Percentiles rank a stretch among this genome's conserved stretches.
Evolutionary conservation across 2,113 vertebrate genomes (phyloP).

Genomic region (Asarcornis scutulata): DNA sequence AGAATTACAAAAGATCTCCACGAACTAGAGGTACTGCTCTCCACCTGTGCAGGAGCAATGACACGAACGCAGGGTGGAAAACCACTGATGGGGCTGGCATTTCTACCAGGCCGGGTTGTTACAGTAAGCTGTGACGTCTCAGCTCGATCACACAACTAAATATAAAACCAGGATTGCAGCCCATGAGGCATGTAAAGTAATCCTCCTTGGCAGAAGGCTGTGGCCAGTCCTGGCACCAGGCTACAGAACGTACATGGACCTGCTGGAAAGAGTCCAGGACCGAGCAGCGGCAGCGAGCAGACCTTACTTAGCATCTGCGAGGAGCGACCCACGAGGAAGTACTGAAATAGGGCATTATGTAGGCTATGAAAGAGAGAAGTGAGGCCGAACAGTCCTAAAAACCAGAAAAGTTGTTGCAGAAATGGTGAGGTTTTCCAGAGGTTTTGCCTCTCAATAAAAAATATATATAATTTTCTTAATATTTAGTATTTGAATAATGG

Average conservation of each 20-base stretch:
- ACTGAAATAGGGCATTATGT: not conserved
- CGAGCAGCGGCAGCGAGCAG: constrained; percentile 1
- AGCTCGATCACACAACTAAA: not conserved
- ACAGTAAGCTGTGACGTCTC: not conserved
- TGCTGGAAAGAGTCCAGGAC: constrained; percentile 15
- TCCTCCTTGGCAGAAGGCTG: constrained; percentile 21
- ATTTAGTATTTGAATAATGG: not conserved
- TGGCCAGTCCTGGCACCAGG: constrained; percentile 7
- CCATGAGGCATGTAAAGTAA: constrained; percentile 7
- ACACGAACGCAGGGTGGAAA: not conserved
- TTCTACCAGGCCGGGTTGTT: not conserved
- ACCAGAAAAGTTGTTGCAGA: not conserved
- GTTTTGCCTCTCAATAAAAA: not conserved
- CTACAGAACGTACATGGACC: not conserved
- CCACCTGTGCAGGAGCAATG: not conserved
- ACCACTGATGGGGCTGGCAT: accelerated
- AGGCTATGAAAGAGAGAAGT: not conserved
- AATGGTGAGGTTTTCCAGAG: not conserved
- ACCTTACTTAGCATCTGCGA: not conserved
- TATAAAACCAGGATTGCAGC: not conserved
- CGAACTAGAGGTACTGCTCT: not conserved
- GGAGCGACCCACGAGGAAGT: not conserved
- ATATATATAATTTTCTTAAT: not conserved
- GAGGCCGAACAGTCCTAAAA: not conserved
- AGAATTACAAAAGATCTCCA: not conserved